Conservation (phyloP, 2,888 invertebrate genomes). For the Dasysyrphus albostriatus region DNA sequence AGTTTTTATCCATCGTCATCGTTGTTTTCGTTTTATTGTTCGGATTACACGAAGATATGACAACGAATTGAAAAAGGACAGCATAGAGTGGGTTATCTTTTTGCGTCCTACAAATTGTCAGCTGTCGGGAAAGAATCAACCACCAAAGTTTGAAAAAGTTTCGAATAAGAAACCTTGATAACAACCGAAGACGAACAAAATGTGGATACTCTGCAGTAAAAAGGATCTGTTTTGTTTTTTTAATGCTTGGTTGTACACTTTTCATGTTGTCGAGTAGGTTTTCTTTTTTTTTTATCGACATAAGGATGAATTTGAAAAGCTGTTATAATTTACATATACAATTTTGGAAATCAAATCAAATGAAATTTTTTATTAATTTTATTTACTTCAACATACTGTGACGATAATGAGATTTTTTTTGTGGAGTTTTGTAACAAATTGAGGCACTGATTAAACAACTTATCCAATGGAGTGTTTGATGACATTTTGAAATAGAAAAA, state of each 20-base stretch:
- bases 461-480: too few relatives aligned
- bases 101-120: slow-evolving; percentile 19
- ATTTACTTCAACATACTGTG: too few relatives aligned
- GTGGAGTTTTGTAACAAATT: too few relatives aligned
- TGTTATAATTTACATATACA: background rate
- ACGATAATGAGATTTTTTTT: too few relatives aligned
- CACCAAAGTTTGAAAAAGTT: slow-evolving; percentile 15
- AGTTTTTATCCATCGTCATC: slow-evolving; percentile 1
- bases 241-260: background rate
- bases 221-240: background rate
- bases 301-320: background rate
- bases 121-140: slow-evolving; percentile 1
- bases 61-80: slow-evolving; percentile 12
- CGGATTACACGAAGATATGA: slow-evolving; percentile 20
- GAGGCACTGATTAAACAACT: too few relatives aligned
- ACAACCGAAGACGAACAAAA: background rate
- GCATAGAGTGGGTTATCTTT: slow-evolving; percentile 10
- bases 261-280: background rate
- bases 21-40: slow-evolving; percentile 9
- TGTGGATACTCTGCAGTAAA: slow-evolving; percentile 17
- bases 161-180: background rate
- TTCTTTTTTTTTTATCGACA: background rate
- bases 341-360: too few relatives aligned
- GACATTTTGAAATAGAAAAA: too few relatives aligned
- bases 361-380: too few relatives aligned